phyloP scores from a whole-genome alignment of 2,797 vertebrate genomes.

The Zenarchopterus dispar region DNA sequence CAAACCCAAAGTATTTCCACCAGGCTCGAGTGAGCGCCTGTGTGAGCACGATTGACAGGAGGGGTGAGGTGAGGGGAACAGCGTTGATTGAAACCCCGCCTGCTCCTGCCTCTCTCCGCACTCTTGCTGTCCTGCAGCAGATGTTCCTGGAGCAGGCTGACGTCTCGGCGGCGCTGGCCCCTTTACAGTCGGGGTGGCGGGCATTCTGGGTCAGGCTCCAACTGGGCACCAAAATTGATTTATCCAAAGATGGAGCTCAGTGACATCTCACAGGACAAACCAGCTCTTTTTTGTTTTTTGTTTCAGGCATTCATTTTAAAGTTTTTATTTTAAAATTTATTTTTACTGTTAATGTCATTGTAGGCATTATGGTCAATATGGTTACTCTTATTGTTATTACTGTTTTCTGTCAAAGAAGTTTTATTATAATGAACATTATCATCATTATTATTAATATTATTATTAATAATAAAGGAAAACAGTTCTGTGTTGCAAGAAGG shows the following conservation, averaged over 20 bases:
- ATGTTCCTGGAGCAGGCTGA: slow-evolving; percentile 78
- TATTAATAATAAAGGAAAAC: slow-evolving; percentile 83
- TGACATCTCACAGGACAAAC: slow-evolving; percentile 79
- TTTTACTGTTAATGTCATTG: slow-evolving; percentile 83
- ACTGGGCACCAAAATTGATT: slow-evolving; percentile 45
- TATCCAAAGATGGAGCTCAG: slow-evolving; percentile 71
- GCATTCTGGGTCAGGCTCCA: slow-evolving; percentile 53
- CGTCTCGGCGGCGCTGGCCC: slow-evolving; percentile 52
- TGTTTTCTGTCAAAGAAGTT: slow-evolving; percentile 84
- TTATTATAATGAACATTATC: slow-evolving; percentile 78
- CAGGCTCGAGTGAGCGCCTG: slow-evolving; percentile 41
- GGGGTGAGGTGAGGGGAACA: slow-evolving; percentile 22
- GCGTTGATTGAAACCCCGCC: slow-evolving; percentile 5
- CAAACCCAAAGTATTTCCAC: slow-evolving; percentile 84
- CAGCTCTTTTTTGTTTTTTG: slow-evolving; percentile 61
- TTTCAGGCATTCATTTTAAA: slow-evolving; percentile 33
- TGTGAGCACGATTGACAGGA: slow-evolving; percentile 17
- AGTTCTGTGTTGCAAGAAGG: slow-evolving; percentile 88
- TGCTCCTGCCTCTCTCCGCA: slow-evolving; percentile 33
- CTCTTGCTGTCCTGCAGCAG: slow-evolving; percentile 58
- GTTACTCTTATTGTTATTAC: slow-evolving; percentile 89
- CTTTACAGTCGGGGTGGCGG: slow-evolving; percentile 31
- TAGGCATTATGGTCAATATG: slow-evolving; percentile 86
- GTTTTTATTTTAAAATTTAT: slow-evolving; percentile 67
- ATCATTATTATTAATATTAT: slow-evolving; percentile 15